Percentiles rank a stretch among this genome's conserved stretches.
phyloP scores from a whole-genome alignment of 2,888 invertebrate genomes.

The Lydus trimaculatus region DNA sequence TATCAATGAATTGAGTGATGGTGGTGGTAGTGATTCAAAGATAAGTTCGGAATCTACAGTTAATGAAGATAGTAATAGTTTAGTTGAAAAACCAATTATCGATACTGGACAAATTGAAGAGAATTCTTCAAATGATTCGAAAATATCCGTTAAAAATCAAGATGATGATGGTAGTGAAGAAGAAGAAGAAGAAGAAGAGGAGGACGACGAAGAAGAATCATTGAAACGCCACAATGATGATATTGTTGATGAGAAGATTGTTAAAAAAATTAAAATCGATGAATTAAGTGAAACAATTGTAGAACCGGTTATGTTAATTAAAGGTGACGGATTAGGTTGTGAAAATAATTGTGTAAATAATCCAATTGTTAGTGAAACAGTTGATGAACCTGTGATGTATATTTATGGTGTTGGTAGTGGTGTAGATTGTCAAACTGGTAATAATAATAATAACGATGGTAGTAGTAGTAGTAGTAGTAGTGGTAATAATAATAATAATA shows the following conservation, averaged over 20 bases:
- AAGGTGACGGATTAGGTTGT: conserved; percentile 74
- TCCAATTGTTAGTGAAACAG: conserved; percentile 69
- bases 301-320: conserved; percentile 75
- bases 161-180: conserved; percentile 25
- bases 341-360: conserved; percentile 57
- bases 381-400: conserved; percentile 75
- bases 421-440: conserved; percentile 76
- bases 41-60: conserved; percentile 66
- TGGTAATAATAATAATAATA: conserved; percentile 16
- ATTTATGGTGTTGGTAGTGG: conserved; percentile 78
- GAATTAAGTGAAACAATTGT: conserved; percentile 72
- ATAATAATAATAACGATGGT: conserved; percentile 56
- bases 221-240: conserved; percentile 45
- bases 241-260: conserved; percentile 43
- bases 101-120: conserved; percentile 64
- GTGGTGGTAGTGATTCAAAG: conserved; percentile 75
- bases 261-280: conserved; percentile 32
- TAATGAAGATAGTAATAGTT: conserved; percentile 71
- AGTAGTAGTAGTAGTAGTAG: conserved; percentile 30
- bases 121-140: conserved; percentile 32
- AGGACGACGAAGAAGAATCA: conserved; percentile 31
- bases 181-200: conserved; percentile 32
- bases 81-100: conserved; percentile 64
- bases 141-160: conserved; percentile 10
- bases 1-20: conserved; percentile 76